A percentile compares a stretch with the other conserved stretches of the same genome.
These are phyloP conservation scores for Camptogramma bilineatum DNA, from an alignment of 2,888 invertebrate genomes.

Conservation along the genomic window DNA sequence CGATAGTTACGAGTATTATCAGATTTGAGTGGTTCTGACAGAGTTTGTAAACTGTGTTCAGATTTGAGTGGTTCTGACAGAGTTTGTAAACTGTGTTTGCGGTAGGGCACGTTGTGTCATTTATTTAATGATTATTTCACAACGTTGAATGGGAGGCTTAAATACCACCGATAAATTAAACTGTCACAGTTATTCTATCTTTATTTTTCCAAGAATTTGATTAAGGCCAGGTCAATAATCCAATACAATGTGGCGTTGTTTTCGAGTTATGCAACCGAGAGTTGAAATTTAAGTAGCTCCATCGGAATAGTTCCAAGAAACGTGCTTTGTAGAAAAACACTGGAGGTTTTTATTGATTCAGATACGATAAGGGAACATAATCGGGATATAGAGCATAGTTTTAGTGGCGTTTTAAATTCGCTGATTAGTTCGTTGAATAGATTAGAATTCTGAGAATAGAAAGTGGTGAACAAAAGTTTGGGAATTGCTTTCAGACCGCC, in stretches of 20 bases:
- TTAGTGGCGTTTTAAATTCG: conserved; percentile 51
- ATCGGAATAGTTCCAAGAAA: conserved; percentile 72
- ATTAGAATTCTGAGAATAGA: conserved; percentile 27
- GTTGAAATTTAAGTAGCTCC: conserved; percentile 69
- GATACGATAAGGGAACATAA: conserved; percentile 76
- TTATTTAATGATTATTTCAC: conserved; percentile 8
- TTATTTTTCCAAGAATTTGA: conserved; percentile 61
- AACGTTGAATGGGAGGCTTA: conserved; percentile 22
- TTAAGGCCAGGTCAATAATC: conserved; percentile 74
- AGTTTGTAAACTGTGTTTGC: background rate
- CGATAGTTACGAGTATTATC: too few species aligned
- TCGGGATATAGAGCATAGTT: conserved; percentile 68
- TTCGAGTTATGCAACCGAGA: conserved; percentile 74
- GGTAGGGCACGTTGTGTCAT: conserved; percentile 12
- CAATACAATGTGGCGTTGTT: conserved; percentile 65
- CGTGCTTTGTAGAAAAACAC: conserved; percentile 82
- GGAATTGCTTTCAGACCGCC: conserved; percentile 4
- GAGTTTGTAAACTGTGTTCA: background rate
- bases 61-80: too few species aligned
- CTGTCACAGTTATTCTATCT: conserved; percentile 39
- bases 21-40: too few species aligned
- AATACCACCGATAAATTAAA: conserved; percentile 31
- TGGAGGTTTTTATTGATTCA: conserved; percentile 72
- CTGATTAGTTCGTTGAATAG: conserved; percentile 44
- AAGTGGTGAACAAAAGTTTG: conserved; percentile 11